phyloP scores from a whole-genome alignment of 2,113 vertebrate species.

The Ascaphus truei region DNA sequence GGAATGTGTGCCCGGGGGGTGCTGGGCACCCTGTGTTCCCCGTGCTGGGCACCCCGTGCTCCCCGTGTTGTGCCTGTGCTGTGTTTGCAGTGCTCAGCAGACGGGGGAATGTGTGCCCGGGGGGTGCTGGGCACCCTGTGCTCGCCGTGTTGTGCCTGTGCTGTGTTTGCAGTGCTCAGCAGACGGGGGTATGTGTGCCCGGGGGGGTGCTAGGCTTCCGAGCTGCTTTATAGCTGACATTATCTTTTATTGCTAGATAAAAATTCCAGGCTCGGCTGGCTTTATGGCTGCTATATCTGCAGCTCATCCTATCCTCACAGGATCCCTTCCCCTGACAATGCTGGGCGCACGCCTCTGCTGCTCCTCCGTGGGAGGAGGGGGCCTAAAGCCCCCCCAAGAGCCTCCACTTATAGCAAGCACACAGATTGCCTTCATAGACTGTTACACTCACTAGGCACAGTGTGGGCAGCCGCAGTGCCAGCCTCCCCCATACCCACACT shows the following conservation, averaged over 20 bases:
- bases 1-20: neutral
- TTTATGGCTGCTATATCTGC: constrained; percentile 43
- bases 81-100: constrained; percentile 19
- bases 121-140: constrained; percentile 22
- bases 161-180: constrained; percentile 22
- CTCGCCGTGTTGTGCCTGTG: too few relatives aligned
- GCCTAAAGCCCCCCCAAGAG: neutral
- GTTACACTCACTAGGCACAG: neutral
- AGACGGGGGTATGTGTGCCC: constrained; percentile 23
- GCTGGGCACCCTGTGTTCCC: too few relatives aligned
- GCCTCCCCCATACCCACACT: neutral
- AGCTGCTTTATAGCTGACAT: constrained; percentile 41
- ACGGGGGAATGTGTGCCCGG: constrained; percentile 22
- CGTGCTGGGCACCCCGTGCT: neutral
- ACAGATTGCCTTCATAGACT: neutral
- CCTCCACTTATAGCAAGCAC: neutral
- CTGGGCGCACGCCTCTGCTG: constrained; percentile 3
- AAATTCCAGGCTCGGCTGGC: constrained; percentile 36
- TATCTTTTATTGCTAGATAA: constrained; percentile 47
- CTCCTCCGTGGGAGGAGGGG: neutral
- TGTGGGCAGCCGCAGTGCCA: neutral
- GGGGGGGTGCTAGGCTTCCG: constrained; percentile 24
- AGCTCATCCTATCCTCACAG: constrained; percentile 30
- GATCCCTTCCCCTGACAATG: constrained; percentile 30
- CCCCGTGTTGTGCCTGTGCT: neutral